Evolutionary conservation across 2,888 invertebrate species (phyloP).

Genomic region (Zaprionus bogoriensis): DNA sequence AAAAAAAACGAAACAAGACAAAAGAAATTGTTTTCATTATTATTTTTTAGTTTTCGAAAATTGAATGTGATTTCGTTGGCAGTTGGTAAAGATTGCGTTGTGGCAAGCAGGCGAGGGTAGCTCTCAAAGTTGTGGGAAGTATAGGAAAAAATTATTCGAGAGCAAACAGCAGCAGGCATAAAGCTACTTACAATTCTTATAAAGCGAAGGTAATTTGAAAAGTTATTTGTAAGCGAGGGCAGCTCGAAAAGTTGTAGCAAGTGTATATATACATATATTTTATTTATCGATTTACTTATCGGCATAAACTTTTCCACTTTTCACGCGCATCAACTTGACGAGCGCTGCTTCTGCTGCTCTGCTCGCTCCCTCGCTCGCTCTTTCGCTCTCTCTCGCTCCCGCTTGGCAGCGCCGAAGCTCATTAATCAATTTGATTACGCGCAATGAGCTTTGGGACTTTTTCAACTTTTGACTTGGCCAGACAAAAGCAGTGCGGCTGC

Average conservation of each 20-base stretch:
- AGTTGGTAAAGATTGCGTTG: not conserved
- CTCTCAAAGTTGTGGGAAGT: not conserved
- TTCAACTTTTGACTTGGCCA: slow-evolving; percentile 41
- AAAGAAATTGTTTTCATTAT: slow-evolving; percentile 42
- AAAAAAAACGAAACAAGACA: slow-evolving; percentile 27
- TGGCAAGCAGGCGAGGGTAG: not conserved
- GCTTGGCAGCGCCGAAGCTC: slow-evolving; percentile 34
- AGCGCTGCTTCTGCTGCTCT: slow-evolving; percentile 3
- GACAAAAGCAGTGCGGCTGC: slow-evolving; percentile 14
- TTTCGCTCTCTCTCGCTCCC: not conserved
- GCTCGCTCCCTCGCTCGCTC: not conserved
- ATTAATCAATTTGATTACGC: slow-evolving; percentile 76
- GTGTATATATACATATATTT: too few relatives aligned
- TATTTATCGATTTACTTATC: too few relatives aligned
- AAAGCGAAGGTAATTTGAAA: too few relatives aligned
- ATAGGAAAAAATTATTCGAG: not conserved
- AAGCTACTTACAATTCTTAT: too few relatives aligned
- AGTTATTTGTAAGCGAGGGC: too few relatives aligned
- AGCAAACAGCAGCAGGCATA: too few relatives aligned
- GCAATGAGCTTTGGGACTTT: slow-evolving; percentile 52
- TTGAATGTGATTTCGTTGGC: slow-evolving; percentile 19
- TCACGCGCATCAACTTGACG: too few relatives aligned
- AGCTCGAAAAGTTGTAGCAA: too few relatives aligned
- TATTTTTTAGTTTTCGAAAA: slow-evolving; percentile 13
- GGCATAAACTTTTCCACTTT: too few relatives aligned